Evolutionary conservation across 2,888 invertebrate species (phyloP), one percentile per base, ranked within the genome.

Genomic region (Dasysyrphus tricinctus): DNA sequence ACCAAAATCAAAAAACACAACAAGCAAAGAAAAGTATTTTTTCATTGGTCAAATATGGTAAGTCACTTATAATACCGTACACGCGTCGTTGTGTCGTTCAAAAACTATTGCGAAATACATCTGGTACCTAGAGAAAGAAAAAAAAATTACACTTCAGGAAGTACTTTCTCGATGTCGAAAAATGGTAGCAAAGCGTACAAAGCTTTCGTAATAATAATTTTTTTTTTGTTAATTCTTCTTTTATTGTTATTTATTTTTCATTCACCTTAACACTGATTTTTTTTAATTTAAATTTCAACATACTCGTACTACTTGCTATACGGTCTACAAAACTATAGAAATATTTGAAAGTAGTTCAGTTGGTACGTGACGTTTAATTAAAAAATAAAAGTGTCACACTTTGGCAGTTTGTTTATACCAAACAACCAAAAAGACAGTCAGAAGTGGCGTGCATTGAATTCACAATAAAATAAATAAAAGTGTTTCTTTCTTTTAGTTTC

Each of bases 261-360:
- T 84, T 85, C 84, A 85, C 84, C 84, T 85, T 85, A 85, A 85
- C 84, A 85, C 84, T 85, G 84, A 85, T 85, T 84, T 81, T 54
- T 16, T 44, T 32, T 49, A 59, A 42, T 70, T 24, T 42, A 24
- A 61, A 54, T 84, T 80, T 84, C 84, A 51, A 80, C 84, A 80
- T 65, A 74, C 39, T 24, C n/a, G n/a, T n/a, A 24, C 24, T 24
- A 24, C 24, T 54, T 65, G 32, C 63, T 67, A n/a, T 39, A 24
- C 54, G 39, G 29, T 54, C 54, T 54, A 39, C 14, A 37, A 69
- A 69, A 9, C 9, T 32, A 54, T 42, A 69, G 69, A 67, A 84
- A 77, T 77, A 80, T 85, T 85, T 85, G 85, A 85, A 85, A 85
- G 85, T 85, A 80, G 85, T 77, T 74, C 85, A 85, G 80, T 85